These are phyloP conservation scores for Augochlora pura DNA, from an alignment of 1,140 invertebrate genomes.

Conservation along the genomic window DNA sequence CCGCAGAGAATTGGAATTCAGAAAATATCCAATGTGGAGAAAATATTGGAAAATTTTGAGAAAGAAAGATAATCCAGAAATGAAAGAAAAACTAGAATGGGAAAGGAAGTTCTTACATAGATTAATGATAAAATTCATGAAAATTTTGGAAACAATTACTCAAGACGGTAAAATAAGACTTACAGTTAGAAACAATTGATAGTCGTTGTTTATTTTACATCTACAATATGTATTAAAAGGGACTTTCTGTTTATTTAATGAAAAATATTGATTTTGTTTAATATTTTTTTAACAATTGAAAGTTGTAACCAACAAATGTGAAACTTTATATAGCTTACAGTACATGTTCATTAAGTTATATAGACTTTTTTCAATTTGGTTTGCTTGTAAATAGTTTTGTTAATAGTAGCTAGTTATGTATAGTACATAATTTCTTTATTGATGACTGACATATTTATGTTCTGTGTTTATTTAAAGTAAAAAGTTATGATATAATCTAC, in stretches of 20 bases:
- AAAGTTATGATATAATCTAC: no score
- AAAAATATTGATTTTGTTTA: no score
- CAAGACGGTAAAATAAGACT: conserved; percentile 80
- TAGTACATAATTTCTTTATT: no score
- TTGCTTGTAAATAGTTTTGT: background rate
- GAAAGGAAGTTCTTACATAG: conserved; percentile 93
- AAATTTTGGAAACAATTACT: conserved; percentile 89
- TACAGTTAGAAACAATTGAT: background rate
- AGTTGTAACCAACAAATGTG: no score
- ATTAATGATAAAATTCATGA: conserved; percentile 95
- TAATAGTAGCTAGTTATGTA: no score
- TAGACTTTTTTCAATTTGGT: background rate
- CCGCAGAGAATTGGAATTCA: conserved; percentile 92
- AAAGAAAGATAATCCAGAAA: conserved; percentile 90
- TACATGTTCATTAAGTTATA: background rate
- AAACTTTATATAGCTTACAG: no score
- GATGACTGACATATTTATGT: no score
- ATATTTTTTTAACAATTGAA: no score
- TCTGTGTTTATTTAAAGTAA: no score
- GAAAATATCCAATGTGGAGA: conserved; percentile 91
- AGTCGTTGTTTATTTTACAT: background rate
- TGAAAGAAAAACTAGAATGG: conserved; percentile 89
- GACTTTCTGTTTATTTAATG: no score
- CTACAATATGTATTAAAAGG: no score
- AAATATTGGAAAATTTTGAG: conserved; percentile 96